phyloP scores from a whole-genome alignment of 2,888 invertebrate genomes.

The Dynastes hyllus region DNA sequence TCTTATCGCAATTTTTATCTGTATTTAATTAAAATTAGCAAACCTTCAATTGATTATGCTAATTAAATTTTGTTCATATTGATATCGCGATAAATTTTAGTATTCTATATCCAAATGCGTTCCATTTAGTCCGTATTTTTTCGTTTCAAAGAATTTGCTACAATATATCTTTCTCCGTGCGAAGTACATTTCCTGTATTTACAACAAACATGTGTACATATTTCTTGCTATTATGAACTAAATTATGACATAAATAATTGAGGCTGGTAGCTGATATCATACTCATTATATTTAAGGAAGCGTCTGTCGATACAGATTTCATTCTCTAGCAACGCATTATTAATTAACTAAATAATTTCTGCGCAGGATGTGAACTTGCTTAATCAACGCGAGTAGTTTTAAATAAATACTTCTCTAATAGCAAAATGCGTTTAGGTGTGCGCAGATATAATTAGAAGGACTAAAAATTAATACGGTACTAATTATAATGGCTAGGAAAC shows the following conservation, averaged over 20 bases:
- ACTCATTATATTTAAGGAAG: constrained; percentile 26
- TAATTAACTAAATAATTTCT: constrained; percentile 45
- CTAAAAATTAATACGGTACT: constrained; percentile 1
- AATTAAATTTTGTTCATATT: constrained; percentile 8
- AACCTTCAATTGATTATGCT: constrained; percentile 10
- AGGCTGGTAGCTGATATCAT: constrained; percentile 23
- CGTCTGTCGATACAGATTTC: constrained; percentile 32
- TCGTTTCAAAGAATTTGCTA: neutral
- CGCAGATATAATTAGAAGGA: constrained; percentile 3
- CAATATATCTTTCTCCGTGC: neutral
- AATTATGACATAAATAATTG: constrained; percentile 17
- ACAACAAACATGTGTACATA: constrained; percentile 2
- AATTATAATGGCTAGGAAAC: neutral
- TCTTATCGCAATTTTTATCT: constrained; percentile 3
- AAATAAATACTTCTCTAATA: constrained; percentile 34
- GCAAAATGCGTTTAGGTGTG: constrained; percentile 21
- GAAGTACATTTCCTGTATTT: neutral
- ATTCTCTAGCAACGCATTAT: constrained; percentile 27
- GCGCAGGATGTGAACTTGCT: constrained; percentile 36
- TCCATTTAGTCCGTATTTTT: neutral
- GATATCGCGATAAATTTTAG: neutral
- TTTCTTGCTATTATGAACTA: constrained; percentile 8
- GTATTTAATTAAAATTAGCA: constrained; percentile 10
- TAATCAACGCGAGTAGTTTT: constrained; percentile 17
- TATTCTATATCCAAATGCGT: neutral